Evolutionary conservation across 64 coral and sea anemone species (phyloP).

Genomic region (Stichodactyla helianthus): DNA sequence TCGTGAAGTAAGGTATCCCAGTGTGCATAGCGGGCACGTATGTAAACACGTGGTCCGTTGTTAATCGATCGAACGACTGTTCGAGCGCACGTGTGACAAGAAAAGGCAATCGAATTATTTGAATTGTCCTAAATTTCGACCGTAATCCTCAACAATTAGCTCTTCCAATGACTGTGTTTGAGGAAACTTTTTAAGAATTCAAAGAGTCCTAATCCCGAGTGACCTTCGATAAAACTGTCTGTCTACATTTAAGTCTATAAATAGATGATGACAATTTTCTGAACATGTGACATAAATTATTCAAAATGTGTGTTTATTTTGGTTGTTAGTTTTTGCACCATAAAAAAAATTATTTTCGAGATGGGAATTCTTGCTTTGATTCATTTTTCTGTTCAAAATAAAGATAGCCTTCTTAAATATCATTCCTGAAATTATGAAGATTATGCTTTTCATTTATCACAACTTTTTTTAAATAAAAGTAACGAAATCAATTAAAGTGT

Average conservation of each 20-base stretch:
- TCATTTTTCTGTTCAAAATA: neutral
- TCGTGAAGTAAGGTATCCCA: slow-evolving; percentile 72
- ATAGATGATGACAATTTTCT: neutral
- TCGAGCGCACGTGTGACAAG: slow-evolving; percentile 58
- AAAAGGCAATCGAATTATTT: slow-evolving; percentile 3
- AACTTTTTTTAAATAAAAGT: no score
- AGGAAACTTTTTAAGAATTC: neutral
- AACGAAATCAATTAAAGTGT: neutral
- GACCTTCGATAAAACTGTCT: neutral
- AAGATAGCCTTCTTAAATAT: neutral
- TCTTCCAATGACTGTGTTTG: neutral
- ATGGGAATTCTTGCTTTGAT: neutral
- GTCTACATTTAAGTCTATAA: neutral
- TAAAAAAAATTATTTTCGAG: neutral
- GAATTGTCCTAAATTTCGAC: neutral
- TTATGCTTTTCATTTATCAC: no score
- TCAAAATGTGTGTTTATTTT: slow-evolving; percentile 4
- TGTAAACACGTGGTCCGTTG: slow-evolving; percentile 95
- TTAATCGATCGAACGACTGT: slow-evolving; percentile 37
- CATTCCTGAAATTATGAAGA: neutral
- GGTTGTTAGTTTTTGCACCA: neutral
- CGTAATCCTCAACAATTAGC: neutral
- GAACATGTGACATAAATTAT: slow-evolving; percentile 27
- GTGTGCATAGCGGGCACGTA: slow-evolving; percentile 37
- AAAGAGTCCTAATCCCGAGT: neutral